Percentiles rank a stretch among this genome's conserved stretches.
These are phyloP conservation scores for Melanerpes aurifrons DNA, from an alignment of 2,113 vertebrate genomes.

Conservation along the genomic window DNA sequence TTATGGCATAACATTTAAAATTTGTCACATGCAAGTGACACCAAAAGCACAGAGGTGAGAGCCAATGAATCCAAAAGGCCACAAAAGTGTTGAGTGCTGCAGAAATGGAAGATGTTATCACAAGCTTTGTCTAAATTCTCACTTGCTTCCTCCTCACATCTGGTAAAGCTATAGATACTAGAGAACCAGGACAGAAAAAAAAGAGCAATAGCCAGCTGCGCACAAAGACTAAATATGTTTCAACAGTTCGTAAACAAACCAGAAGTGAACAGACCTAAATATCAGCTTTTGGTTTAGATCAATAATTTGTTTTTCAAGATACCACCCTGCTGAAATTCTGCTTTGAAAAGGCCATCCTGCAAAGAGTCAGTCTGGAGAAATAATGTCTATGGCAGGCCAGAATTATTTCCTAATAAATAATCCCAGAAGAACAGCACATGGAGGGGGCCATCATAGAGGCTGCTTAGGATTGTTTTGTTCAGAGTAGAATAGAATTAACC, in stretches of 20 bases:
- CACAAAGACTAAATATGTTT: neutral
- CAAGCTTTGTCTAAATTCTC: neutral
- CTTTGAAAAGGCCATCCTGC: neutral
- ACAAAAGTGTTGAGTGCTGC: fast-evolving
- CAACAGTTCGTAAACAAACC: neutral
- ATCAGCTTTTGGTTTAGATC: too few species aligned
- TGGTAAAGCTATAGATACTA: neutral
- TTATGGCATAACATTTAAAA: fast-evolving
- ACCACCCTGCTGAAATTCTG: neutral
- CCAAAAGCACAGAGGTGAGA: neutral
- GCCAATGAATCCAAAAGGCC: neutral
- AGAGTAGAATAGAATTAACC: too few species aligned
- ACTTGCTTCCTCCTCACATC: too few species aligned
- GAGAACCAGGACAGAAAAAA: neutral
- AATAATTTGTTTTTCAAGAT: neutral
- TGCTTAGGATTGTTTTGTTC: neutral
- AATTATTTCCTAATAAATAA: neutral
- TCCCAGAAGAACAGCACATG: neutral
- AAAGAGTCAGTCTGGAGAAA: neutral
- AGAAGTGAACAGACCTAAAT: too few species aligned
- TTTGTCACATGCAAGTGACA: neutral
- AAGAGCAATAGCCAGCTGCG: neutral
- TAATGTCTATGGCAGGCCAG: fast-evolving
- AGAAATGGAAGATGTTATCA: neutral
- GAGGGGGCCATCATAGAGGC: neutral